These are phyloP conservation scores for Capreolus pygargus DNA, from an alignment of 2,113 vertebrate genomes.

Conservation along the genomic window DNA sequence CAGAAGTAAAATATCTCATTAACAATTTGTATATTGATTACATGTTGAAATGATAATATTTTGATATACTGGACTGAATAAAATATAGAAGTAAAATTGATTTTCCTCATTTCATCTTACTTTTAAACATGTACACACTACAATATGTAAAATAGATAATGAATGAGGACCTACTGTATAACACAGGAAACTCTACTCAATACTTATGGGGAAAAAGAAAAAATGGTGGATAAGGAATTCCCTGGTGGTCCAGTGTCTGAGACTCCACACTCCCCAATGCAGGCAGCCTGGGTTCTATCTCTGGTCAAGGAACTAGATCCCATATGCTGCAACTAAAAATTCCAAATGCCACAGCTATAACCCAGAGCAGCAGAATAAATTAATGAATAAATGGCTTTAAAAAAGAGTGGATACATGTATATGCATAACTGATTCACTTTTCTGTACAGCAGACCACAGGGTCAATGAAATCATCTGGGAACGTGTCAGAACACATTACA, in stretches of 20 bases:
- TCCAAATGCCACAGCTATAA: neutral
- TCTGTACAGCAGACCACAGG: neutral
- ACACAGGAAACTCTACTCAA: neutral
- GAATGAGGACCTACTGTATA: neutral
- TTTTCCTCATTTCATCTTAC: neutral
- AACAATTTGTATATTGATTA: neutral
- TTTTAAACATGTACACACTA: neutral
- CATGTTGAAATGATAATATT: neutral
- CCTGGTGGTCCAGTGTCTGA: neutral
- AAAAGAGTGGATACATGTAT: neutral
- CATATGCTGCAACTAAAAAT: neutral
- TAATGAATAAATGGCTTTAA: neutral
- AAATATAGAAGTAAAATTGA: neutral
- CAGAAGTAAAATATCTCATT: neutral
- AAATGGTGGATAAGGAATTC: neutral
- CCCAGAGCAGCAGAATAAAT: neutral
- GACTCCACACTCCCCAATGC: neutral
- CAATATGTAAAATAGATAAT: neutral
- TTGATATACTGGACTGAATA: neutral
- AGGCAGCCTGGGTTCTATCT: neutral
- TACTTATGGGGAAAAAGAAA: neutral
- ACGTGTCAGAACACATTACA: neutral
- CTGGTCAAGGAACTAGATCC: neutral
- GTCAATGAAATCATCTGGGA: neutral
- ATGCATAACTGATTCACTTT: neutral